A percentile compares a stretch with the other conserved stretches of the same genome.
These are phyloP conservation scores for Gonatopus flavifemur DNA, from an alignment of 1,140 invertebrate genomes.

Conservation along the genomic window DNA sequence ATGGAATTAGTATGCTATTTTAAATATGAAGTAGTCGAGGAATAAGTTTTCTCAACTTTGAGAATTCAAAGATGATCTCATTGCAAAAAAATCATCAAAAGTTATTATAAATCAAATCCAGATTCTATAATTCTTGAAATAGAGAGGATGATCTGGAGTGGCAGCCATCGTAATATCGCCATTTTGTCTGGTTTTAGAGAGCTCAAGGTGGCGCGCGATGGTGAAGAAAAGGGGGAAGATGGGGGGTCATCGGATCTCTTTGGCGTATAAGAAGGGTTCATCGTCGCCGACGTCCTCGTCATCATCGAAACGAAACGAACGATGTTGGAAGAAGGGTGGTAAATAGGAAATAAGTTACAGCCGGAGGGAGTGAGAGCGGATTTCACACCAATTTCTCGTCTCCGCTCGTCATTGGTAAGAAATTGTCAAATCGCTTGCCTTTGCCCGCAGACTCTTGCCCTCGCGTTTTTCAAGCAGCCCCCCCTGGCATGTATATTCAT, in stretches of 20 bases:
- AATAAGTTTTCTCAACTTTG: too few relatives aligned
- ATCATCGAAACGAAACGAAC: slow-evolving; percentile 6
- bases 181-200: slow-evolving; percentile 47
- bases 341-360: slow-evolving; percentile 58
- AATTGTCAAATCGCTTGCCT: slow-evolving; percentile 50
- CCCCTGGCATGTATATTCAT: slow-evolving; percentile 1
- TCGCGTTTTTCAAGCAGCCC: slow-evolving; percentile 11
- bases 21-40: too few relatives aligned
- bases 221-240: slow-evolving; percentile 26
- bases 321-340: slow-evolving; percentile 35
- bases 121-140: too few relatives aligned
- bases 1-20: too few relatives aligned
- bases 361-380: slow-evolving; percentile 50
- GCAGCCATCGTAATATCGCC: slow-evolving; percentile 41
- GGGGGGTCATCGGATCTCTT: too few relatives aligned
- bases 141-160: not conserved
- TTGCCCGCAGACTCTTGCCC: slow-evolving; percentile 2
- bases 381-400: slow-evolving; percentile 56
- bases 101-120: too few relatives aligned
- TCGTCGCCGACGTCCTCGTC: slow-evolving; percentile 1
- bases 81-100: too few relatives aligned
- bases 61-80: too few relatives aligned
- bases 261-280: too few relatives aligned
- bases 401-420: slow-evolving; percentile 52
- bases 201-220: slow-evolving; percentile 33